Evolutionary conservation across 2,888 invertebrate species (phyloP).

Genomic region (Carterocephalus palaemon): DNA sequence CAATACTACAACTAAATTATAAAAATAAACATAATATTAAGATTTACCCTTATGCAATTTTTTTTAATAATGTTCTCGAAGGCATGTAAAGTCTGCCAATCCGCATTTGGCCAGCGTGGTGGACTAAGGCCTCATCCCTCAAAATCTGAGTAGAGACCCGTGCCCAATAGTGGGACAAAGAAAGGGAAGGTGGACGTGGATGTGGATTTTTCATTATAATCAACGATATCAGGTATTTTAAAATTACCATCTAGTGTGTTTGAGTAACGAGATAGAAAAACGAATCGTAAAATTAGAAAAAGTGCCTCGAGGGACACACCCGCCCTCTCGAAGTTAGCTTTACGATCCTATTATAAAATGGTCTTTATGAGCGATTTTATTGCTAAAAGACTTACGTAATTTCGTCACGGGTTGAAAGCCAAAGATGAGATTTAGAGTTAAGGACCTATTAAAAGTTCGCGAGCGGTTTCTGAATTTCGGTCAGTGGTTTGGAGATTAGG

Average conservation of each 20-base stretch:
- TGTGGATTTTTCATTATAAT: no score
- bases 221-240: constrained; percentile 47
- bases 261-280: constrained; percentile 56
- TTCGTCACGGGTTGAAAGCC: constrained; percentile 65
- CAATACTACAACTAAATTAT: no score
- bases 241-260: constrained; percentile 37
- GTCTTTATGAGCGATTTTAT: constrained; percentile 75
- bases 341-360: constrained; percentile 77
- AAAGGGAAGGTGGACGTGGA: no score
- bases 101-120: no score
- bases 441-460: constrained; percentile 65
- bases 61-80: no score
- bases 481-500: constrained; percentile 39
- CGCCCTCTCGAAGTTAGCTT: constrained; percentile 57
- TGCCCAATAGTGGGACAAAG: no score
- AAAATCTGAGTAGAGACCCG: not conserved
- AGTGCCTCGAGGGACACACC: constrained; percentile 45
- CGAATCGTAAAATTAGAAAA: constrained; percentile 67
- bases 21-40: no score
- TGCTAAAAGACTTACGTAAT: constrained; percentile 76
- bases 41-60: not conserved
- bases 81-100: no score
- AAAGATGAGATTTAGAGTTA: constrained; percentile 68
- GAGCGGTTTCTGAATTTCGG: constrained; percentile 57
- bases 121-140: no score